A percentile compares a stretch with the other conserved stretches of the same genome.
phyloP scores from a whole-genome alignment of 2,888 invertebrate species.

The Synergus itoensis region DNA sequence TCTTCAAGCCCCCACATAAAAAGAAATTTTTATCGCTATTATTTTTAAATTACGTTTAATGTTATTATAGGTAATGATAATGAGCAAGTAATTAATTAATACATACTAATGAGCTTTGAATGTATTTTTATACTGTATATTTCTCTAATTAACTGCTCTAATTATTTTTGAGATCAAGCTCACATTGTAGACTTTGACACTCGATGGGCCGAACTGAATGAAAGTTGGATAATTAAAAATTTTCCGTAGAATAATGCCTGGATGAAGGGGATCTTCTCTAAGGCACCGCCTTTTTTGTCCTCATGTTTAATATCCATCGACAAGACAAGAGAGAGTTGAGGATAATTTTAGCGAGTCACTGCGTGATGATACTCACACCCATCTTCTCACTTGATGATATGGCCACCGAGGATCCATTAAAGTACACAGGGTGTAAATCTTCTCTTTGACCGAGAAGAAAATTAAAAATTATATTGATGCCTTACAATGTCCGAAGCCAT shows the following conservation, averaged over 20 bases:
- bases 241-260: not conserved
- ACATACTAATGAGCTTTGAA: not conserved
- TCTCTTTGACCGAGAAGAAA: not conserved
- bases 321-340: slow-evolving; percentile 26
- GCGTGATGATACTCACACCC: slow-evolving; percentile 54
- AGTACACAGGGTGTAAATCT: slow-evolving; percentile 51
- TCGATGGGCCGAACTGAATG: not conserved
- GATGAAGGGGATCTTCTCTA: not conserved
- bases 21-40: slow-evolving; percentile 24
- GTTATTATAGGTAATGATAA: not conserved
- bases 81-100: not conserved
- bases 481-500: not conserved
- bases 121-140: too few relatives aligned
- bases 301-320: not conserved
- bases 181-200: too few relatives aligned
- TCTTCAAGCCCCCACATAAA: not conserved
- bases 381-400: slow-evolving; percentile 61
- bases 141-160: not conserved
- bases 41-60: slow-evolving; percentile 13
- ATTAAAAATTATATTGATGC: not conserved
- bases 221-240: not conserved
- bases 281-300: not conserved
- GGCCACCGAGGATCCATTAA: slow-evolving; percentile 57
- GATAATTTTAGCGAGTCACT: slow-evolving; percentile 66
- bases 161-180: too few relatives aligned